Evolutionary conservation across 2,888 invertebrate genomes (phyloP).

Genomic region (Tholera decimalis): DNA sequence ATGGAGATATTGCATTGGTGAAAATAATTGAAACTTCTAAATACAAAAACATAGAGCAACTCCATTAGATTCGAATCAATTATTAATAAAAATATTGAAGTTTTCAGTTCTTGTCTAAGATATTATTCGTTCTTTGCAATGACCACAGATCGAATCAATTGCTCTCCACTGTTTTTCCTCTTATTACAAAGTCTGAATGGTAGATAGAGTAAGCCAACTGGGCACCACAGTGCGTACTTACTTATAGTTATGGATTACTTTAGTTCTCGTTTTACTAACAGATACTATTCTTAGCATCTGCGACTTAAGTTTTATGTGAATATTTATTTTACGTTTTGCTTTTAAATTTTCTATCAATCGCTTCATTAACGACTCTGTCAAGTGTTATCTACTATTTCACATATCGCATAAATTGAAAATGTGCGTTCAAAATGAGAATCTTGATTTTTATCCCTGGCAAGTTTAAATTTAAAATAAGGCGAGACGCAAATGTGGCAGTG

Average conservation of each 20-base stretch:
- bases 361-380: conserved; percentile 22
- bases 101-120: conserved; percentile 61
- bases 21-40: background rate
- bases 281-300: conserved; percentile 3
- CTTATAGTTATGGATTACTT: conserved; percentile 40
- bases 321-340: conserved; percentile 4
- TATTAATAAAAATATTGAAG: conserved; percentile 7
- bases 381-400: conserved; percentile 1
- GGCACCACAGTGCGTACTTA: conserved; percentile 56
- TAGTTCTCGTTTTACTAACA: conserved; percentile 31
- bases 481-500: conserved; percentile 28
- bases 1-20: background rate
- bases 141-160: conserved; percentile 80
- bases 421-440: conserved; percentile 1
- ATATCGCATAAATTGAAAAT: background rate
- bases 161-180: conserved; percentile 75
- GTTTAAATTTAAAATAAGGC: conserved; percentile 35
- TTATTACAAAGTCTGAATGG: conserved; percentile 72
- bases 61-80: background rate
- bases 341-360: conserved; percentile 19
- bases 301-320: conserved; percentile 11
- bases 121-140: conserved; percentile 62
- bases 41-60: background rate
- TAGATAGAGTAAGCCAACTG: conserved; percentile 73
- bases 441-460: conserved; percentile 36